A percentile compares a stretch with the other conserved stretches of the same genome.
Conservation (phyloP, 2,888 invertebrate species). For the Argyra leucocephala region DNA sequence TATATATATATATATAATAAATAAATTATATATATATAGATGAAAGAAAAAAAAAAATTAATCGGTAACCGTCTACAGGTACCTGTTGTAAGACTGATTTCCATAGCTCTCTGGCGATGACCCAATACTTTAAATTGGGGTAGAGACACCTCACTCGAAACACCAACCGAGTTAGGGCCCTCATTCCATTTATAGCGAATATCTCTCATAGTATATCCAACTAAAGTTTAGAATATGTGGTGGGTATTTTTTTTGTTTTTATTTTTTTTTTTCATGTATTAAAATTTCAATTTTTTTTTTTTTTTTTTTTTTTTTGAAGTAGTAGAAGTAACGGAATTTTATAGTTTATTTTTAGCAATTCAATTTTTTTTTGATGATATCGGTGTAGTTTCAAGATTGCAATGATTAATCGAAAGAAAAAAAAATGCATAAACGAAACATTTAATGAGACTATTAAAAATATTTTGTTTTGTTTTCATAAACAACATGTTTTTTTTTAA, state of each 20-base stretch:
- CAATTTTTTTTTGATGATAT: constrained; percentile 7
- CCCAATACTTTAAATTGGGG: constrained; percentile 97
- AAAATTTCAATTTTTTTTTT: background rate
- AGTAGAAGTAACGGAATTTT: background rate
- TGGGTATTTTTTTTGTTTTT: constrained; percentile 21
- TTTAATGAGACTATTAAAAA: constrained; percentile 42
- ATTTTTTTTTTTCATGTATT: background rate
- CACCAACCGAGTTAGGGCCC: constrained; percentile 88
- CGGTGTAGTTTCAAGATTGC: constrained; percentile 15
- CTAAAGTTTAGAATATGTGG: constrained; percentile 44
- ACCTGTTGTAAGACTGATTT: constrained; percentile 95
- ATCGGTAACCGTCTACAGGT: constrained; percentile 50
- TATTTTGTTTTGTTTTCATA: background rate
- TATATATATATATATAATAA: too few species aligned
- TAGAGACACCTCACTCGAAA: constrained; percentile 90
- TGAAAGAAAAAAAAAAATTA: constrained; percentile 30
- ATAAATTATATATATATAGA: background rate
- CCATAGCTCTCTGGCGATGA: constrained; percentile 90
- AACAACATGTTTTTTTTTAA: too few species aligned
- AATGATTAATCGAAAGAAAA: constrained; percentile 34
- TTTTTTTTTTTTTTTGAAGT: constrained; percentile 11
- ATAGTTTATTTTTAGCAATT: constrained; percentile 10
- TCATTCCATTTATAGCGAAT: constrained; percentile 96
- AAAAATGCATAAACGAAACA: constrained; percentile 26
- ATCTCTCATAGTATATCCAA: constrained; percentile 97